These are phyloP conservation scores for Coryphaenoides rupestris DNA, from an alignment of 2,113 vertebrate species.

Conservation along the genomic window DNA sequence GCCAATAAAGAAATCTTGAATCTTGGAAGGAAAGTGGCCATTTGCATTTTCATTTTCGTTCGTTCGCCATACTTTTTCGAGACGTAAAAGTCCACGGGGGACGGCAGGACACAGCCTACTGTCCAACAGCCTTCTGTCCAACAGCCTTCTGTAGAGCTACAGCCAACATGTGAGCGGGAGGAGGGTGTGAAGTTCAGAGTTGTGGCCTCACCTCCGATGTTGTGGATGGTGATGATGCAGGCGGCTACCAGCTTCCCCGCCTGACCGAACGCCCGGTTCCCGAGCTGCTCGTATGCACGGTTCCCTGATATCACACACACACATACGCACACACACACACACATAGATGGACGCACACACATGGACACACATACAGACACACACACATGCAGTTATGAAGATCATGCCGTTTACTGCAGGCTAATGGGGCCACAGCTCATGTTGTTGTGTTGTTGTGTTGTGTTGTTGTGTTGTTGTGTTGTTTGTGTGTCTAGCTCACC, in stretches of 20 bases:
- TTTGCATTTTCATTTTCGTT: too few relatives aligned
- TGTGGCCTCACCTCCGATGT: conserved; percentile 72
- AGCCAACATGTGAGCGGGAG: background rate
- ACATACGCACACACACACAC: background rate
- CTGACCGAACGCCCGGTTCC: conserved; percentile 77
- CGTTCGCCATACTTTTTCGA: too few relatives aligned
- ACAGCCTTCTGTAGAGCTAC: too few relatives aligned
- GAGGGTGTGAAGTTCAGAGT: background rate
- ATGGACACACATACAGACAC: background rate
- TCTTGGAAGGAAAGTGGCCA: too few relatives aligned
- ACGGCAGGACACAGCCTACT: too few relatives aligned
- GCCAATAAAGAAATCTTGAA: too few relatives aligned
- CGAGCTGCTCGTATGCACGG: conserved; percentile 84
- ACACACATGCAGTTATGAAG: background rate
- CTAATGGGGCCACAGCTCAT: too few relatives aligned
- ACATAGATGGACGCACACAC: background rate
- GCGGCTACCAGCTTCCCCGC: conserved; percentile 78
- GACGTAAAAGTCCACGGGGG: background rate
- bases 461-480: too few relatives aligned
- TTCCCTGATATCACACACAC: conserved; percentile 67
- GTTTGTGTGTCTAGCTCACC: conserved; percentile 59
- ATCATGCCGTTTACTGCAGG: too few relatives aligned
- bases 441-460: too few relatives aligned
- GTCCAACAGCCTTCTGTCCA: too few relatives aligned
- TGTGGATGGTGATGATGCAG: conserved; percentile 79